Conservation (phyloP, 2,797 vertebrate genomes). For the Liparis tanakae region DNA sequence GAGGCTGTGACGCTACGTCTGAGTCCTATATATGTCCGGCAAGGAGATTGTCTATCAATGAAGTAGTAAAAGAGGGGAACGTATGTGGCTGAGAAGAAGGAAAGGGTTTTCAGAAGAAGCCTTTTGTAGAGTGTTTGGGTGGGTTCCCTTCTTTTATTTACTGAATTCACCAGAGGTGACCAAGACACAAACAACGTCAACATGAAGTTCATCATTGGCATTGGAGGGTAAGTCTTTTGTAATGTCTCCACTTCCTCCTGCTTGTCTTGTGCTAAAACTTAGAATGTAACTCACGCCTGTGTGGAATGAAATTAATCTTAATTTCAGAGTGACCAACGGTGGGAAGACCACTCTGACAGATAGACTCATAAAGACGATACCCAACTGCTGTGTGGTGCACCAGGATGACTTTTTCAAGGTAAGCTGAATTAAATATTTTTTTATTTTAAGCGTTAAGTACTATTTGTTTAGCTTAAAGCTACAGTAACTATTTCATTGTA, state of each 20-base stretch:
- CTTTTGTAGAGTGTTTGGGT: slow-evolving; percentile 56
- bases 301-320: neutral
- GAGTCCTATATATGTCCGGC: slow-evolving; percentile 79
- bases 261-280: slow-evolving; percentile 1
- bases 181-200: slow-evolving; percentile 60
- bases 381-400: slow-evolving; percentile 95
- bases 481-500: slow-evolving; percentile 20
- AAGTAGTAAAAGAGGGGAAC: slow-evolving; percentile 80
- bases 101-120: slow-evolving; percentile 46
- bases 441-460: neutral
- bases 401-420: slow-evolving; percentile 99
- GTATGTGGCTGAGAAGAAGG: slow-evolving; percentile 56
- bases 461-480: slow-evolving; percentile 33
- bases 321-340: slow-evolving; percentile 92
- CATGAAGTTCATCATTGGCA: slow-evolving; percentile 92
- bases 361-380: slow-evolving; percentile 85
- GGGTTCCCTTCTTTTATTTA: slow-evolving; percentile 78
- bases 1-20: slow-evolving; percentile 54
- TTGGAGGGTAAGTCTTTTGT: slow-evolving; percentile 89
- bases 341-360: slow-evolving; percentile 96
- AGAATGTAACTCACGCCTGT: slow-evolving; percentile 2
- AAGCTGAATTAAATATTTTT: slow-evolving; percentile 43
- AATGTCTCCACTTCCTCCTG: neutral
- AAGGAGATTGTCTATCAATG: slow-evolving; percentile 85
- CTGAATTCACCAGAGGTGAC: slow-evolving; percentile 74